Conservation (phyloP, 1,140 invertebrate genomes). For the Battus philenor region DNA sequence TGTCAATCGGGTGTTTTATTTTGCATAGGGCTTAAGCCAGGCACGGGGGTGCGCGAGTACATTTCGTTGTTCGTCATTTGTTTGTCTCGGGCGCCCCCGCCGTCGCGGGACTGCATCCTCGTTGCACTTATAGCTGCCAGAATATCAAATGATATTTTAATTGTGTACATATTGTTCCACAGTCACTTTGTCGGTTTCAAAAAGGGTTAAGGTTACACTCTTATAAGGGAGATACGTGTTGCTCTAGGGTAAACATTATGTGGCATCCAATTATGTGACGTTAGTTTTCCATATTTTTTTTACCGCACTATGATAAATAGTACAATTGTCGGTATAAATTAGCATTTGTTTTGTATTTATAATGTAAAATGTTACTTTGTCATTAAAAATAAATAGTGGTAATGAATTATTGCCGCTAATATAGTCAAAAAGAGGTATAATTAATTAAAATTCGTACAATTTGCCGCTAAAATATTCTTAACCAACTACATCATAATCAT, state of each 20-base stretch:
- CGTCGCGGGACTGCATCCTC: constrained; percentile 31
- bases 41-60: constrained; percentile 68
- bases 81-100: constrained; percentile 44
- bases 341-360: too few relatives aligned
- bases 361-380: too few relatives aligned
- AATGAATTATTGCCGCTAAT: too few relatives aligned
- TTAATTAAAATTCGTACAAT: too few relatives aligned
- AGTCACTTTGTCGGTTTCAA: constrained; percentile 7
- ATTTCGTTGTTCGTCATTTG: constrained; percentile 76
- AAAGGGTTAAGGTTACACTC: constrained; percentile 11
- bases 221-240: neutral
- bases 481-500: too few relatives aligned
- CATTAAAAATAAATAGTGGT: too few relatives aligned
- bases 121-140: constrained; percentile 68
- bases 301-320: too few relatives aligned
- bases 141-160: constrained; percentile 68
- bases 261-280: neutral
- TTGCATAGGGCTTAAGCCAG: constrained; percentile 65
- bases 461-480: too few relatives aligned
- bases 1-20: constrained; percentile 74
- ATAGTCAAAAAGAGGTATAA: too few relatives aligned
- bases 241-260: constrained; percentile 10
- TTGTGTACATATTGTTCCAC: constrained; percentile 44
- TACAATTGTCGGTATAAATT: too few relatives aligned
- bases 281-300: neutral